Evolutionary conservation across 2,113 vertebrate genomes (phyloP).

Genomic region (Notiomystis cincta): DNA sequence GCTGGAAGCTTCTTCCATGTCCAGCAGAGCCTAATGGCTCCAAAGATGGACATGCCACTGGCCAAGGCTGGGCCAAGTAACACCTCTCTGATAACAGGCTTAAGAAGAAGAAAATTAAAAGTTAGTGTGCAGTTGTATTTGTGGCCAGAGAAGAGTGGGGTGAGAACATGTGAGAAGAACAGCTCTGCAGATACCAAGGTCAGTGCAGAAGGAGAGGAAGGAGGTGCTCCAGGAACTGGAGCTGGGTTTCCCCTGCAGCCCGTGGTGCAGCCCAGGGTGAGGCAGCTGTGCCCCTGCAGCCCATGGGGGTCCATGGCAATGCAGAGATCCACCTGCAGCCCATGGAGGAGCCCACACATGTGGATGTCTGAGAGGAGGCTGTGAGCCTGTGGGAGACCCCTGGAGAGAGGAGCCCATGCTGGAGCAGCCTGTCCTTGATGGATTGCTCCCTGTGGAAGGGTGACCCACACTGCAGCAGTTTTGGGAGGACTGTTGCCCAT

Average conservation of each 20-base stretch:
- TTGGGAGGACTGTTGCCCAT: too few species aligned
- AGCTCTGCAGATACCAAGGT: background rate
- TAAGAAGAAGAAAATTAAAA: background rate
- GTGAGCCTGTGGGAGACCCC: rapidly evolving
- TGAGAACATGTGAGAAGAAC: background rate
- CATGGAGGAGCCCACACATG: rapidly evolving
- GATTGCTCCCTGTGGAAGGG: rapidly evolving
- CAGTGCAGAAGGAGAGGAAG: background rate
- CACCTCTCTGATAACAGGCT: background rate
- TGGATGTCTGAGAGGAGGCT: background rate
- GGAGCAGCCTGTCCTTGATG: background rate
- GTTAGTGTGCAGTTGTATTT: background rate
- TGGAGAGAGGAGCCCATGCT: background rate
- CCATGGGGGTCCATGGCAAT: rapidly evolving
- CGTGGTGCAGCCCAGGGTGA: rapidly evolving
- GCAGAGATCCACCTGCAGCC: background rate
- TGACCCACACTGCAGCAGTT: background rate
- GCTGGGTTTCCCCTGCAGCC: background rate
- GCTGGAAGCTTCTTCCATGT: background rate
- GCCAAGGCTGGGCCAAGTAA: background rate
- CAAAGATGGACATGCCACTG: rapidly evolving
- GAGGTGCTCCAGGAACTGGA: rapidly evolving
- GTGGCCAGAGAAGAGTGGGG: rapidly evolving
- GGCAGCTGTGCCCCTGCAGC: background rate
- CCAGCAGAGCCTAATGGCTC: background rate